Evolutionary conservation across 2,797 vertebrate genomes (phyloP).

Genomic region (Mus spretus): DNA sequence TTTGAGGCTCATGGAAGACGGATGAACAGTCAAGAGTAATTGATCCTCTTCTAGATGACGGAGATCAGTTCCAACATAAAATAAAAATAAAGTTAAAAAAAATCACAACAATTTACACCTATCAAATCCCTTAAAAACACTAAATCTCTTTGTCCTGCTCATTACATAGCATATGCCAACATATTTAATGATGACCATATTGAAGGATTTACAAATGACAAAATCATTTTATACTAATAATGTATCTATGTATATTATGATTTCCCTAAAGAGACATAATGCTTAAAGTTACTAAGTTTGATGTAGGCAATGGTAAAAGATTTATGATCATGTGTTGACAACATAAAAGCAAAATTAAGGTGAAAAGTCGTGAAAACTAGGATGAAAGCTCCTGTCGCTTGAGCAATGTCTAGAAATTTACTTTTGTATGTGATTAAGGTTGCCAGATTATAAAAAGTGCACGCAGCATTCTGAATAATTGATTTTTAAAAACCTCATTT

Average conservation of each 20-base stretch:
- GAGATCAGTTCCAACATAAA: background rate
- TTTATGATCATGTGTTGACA: background rate
- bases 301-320: background rate
- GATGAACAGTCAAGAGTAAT: background rate
- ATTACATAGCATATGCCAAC: background rate
- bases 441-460: background rate
- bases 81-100: background rate
- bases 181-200: slow-evolving; percentile 9
- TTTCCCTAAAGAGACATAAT: background rate
- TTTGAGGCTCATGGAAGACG: background rate
- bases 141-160: background rate
- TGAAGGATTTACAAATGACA: slow-evolving; percentile 29
- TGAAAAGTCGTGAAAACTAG: slow-evolving; percentile 1
- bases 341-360: background rate
- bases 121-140: background rate
- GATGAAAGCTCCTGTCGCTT: background rate
- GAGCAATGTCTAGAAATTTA: slow-evolving; percentile 18
- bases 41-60: background rate
- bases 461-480: slow-evolving; percentile 48
- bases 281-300: slow-evolving; percentile 12
- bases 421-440: background rate
- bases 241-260: background rate
- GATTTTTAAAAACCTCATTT: slow-evolving; percentile 21
- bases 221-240: background rate
- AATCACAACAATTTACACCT: background rate